Evolutionary conservation across 2,797 vertebrate genomes (phyloP), one percentile per base, ranked within the genome.

Genomic region (Phrynocephalus vlangalii): DNA sequence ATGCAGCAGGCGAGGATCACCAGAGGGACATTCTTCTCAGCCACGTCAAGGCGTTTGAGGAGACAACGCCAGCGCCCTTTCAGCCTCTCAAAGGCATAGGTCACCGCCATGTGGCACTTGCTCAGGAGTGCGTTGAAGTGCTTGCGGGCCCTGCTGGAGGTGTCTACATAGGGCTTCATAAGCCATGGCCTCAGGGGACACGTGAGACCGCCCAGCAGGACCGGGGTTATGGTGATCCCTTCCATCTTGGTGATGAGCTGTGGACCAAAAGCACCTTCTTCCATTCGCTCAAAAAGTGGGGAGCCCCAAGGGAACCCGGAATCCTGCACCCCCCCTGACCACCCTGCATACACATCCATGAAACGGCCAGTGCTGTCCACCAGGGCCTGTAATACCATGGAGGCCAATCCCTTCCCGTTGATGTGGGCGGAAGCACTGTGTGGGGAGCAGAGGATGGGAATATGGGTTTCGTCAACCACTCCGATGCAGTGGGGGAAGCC

Each of bases 321-420:
- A 5, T 72, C 77, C 78, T 44, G 77, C 50, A 72, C 6, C 26
- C 67, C 85, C 1, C 85, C 77, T 0, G 85, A 71, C 85, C 85
- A 86, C 13, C 85, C 85, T 1, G 85, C 68, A 1, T 86, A 86
- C 22, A 86, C 85, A 3, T 80, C 85, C 85, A 80, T 86, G 77
- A 86, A 86, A 6, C 68, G 67, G 0, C 85, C 85, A 0, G 85
- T 8, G 2, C 85, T 86, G 77, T 86, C 77, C 50, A 86, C 85
- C 67, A 86, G 85, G 24, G 67, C 85, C 38, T 86, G 85, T 68
- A 86, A 78, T 3, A 86, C 85, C 85, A 86, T 80, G n/a, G 85
- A 86, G 50, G 80, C 85, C 38, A 86, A 26, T 2, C 85, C 85
- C 2, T 80, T 80, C 5, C 85, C 77, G 2, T n/a, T 86, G 85